phyloP scores from a whole-genome alignment of 2,888 invertebrate species.

The Dolichopus griseipennis region DNA sequence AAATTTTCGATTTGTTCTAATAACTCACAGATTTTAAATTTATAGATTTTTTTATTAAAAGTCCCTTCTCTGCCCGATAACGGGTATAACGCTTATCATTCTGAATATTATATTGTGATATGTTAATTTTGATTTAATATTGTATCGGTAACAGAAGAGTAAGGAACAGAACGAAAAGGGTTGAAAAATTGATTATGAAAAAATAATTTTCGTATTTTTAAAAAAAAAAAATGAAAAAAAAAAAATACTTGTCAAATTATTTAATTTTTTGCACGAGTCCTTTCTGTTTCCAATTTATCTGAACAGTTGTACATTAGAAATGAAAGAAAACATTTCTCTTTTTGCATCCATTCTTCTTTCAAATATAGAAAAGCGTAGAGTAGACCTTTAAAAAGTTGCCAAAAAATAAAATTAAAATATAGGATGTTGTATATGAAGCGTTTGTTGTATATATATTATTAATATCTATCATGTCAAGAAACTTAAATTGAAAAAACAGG shows the following conservation, averaged over 20 bases:
- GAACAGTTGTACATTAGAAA: neutral
- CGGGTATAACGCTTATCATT: too few species aligned
- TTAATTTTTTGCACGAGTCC: conserved; percentile 4
- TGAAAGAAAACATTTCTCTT: neutral
- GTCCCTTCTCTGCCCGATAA: too few species aligned
- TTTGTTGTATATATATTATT: neutral
- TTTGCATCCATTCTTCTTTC: neutral
- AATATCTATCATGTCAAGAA: neutral
- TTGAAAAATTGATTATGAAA: too few species aligned
- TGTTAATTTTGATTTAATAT: too few species aligned
- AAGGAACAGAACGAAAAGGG: too few species aligned
- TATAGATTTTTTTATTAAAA: too few species aligned
- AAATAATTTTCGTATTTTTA: too few species aligned
- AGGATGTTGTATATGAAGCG: too few species aligned
- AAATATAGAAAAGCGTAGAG: neutral
- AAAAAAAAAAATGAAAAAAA: neutral
- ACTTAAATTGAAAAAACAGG: neutral
- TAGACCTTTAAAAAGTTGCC: neutral
- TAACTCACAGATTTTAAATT: too few species aligned
- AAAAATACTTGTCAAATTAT: neutral
- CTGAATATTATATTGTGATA: too few species aligned
- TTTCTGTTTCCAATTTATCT: conserved; percentile 1
- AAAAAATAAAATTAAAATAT: neutral
- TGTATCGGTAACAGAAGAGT: too few species aligned
- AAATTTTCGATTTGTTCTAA: too few species aligned